Conservation (phyloP, 2,797 vertebrate genomes). For the Cossypha polioptera region DNA sequence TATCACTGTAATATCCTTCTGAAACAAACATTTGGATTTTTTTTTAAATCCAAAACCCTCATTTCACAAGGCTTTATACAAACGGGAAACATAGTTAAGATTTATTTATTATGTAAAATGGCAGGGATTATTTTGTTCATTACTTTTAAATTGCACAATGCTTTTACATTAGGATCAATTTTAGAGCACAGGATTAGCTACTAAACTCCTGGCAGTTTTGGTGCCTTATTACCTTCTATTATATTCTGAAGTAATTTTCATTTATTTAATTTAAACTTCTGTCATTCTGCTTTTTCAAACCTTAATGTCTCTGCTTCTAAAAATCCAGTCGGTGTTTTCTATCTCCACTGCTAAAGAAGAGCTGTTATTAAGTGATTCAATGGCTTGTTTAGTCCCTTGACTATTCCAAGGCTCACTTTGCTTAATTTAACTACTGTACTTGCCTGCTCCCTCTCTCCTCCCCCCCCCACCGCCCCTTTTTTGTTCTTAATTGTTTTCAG, state of each 20-base stretch:
- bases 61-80: constrained; percentile 20
- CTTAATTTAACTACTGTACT: constrained; percentile 67
- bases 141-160: constrained; percentile 57
- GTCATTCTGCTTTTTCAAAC: constrained; percentile 29
- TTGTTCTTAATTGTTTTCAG: constrained; percentile 71
- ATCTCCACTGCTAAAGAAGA: background rate
- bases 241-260: constrained; percentile 67
- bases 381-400: constrained; percentile 65
- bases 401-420: constrained; percentile 61
- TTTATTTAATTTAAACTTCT: constrained; percentile 71
- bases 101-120: constrained; percentile 67
- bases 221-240: constrained; percentile 68
- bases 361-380: constrained; percentile 58
- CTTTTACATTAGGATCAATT: constrained; percentile 67
- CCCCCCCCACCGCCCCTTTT: constrained; percentile 11
- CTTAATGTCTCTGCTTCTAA: constrained; percentile 33
- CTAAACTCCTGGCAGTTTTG: constrained; percentile 62
- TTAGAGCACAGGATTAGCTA: constrained; percentile 64
- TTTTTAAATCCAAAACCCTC: constrained; percentile 4
- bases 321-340: constrained; percentile 52
- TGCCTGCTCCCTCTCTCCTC: background rate
- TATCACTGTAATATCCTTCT: constrained; percentile 15
- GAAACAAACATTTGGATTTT: constrained; percentile 54
- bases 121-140: constrained; percentile 58
- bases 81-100: constrained; percentile 37